phyloP scores from a whole-genome alignment of 2,797 vertebrate genomes.

The Xenopus petersii region DNA sequence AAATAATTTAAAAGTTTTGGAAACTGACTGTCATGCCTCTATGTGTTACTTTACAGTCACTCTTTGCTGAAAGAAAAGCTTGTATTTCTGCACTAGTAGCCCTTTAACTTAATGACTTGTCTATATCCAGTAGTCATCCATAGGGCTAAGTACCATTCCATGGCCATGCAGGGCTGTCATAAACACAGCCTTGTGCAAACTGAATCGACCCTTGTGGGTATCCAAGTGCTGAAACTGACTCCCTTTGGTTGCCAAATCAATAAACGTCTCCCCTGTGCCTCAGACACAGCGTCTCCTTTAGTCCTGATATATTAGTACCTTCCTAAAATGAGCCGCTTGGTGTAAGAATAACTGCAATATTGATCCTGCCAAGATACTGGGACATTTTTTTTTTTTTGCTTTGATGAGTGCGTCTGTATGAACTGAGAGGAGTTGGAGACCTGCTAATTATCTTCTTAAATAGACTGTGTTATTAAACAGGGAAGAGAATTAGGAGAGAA shows the following conservation, averaged over 20 bases:
- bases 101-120: not conserved
- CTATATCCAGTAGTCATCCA: not conserved
- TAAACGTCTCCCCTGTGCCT: slow-evolving; percentile 20
- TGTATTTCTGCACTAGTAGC: too few species aligned
- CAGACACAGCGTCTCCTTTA: slow-evolving; percentile 5
- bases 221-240: not conserved
- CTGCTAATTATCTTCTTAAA: slow-evolving; percentile 13
- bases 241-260: slow-evolving; percentile 16
- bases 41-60: too few species aligned
- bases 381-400: slow-evolving; percentile 3
- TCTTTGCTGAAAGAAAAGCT: too few species aligned
- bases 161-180: not conserved
- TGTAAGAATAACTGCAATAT: slow-evolving; percentile 2
- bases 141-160: not conserved
- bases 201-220: not conserved
- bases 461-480: slow-evolving; percentile 4
- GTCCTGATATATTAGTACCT: slow-evolving; percentile 24
- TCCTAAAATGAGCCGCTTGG: slow-evolving; percentile 5
- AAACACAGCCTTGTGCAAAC: not conserved
- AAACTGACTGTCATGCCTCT: too few species aligned
- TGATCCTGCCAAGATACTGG: not conserved
- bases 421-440: not conserved
- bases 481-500: not conserved
- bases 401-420: slow-evolving; percentile 7
- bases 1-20: too few species aligned